Base-by-base conservation (phyloP, 2,797 vertebrate genomes). In the Ispidina picta region DNA sequence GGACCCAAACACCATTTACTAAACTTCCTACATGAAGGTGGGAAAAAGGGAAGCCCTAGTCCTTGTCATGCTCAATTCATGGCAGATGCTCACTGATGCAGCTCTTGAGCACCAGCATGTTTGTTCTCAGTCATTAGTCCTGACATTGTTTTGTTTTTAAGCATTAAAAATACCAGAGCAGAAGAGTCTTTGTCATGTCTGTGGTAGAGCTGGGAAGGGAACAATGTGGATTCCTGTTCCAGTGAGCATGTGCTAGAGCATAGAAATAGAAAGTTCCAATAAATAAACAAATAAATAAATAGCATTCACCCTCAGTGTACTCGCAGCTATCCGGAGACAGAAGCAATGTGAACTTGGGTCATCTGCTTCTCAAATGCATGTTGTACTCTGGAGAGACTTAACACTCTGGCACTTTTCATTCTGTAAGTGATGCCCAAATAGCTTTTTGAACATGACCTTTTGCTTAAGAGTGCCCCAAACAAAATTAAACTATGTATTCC, bases 271-370 rank as follows among this genome's bases (percentile, higher is more conserved):
- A 91, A 84, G 9, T 79, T 91, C 49, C 81, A 90, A 37, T 70
- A 77, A 83, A 51, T 71, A 90, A 71, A 29, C 37, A 86, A 90
- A 76, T 79, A 91, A 91, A 90, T 92, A 93, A 92, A 68, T 52
- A 90, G 31, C 58, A 88, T 77, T 54, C 46, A 26, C 65, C 59
- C 37, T 35, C 74, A 76, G 10, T 66, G 28, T 52, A 58, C 81
- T 91, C 44, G 31, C 60, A 86, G 54, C 72, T 69, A 13, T 16
- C 39, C 55, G 81, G 62, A 41, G 29, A 48, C 37, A 68, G 66
- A n/a, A 51, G 23, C 79, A 43, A 85, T 55, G 56, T 66, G 72
- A 89, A 75, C 84, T 83, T 74, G 41, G 35, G 59, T 83, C 65
- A 48, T 74, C 76, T 78, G 52, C 52, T 83, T 83, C 71, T 80